A percentile compares a stretch with the other conserved stretches of the same genome.
phyloP scores from a whole-genome alignment of 2,888 invertebrate species.

The Cryptophagus acutangulus region DNA sequence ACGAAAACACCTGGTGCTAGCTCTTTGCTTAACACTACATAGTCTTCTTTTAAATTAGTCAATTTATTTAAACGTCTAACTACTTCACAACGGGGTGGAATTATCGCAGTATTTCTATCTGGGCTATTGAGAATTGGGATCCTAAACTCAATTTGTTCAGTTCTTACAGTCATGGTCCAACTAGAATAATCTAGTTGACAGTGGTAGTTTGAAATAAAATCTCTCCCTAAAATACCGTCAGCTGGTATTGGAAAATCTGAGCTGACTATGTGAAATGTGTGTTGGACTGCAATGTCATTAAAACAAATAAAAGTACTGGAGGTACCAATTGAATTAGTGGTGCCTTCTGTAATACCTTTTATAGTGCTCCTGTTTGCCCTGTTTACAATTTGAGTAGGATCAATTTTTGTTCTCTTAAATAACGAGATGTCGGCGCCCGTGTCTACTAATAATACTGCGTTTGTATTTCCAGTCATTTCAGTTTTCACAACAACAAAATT shows the following conservation, averaged over 20 bases:
- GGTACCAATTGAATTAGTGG: too few species aligned
- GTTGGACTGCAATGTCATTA: background rate
- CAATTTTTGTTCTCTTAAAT: too few species aligned
- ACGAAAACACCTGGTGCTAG: constrained; percentile 6
- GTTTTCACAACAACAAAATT: too few species aligned
- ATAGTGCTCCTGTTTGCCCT: too few species aligned
- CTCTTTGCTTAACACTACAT: background rate
- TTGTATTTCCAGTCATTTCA: too few species aligned
- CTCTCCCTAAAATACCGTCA: constrained; percentile 9
- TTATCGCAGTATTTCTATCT: too few species aligned
- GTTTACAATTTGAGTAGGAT: too few species aligned
- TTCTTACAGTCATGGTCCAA: constrained; percentile 9
- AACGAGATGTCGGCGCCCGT: too few species aligned
- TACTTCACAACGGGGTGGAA: constrained; percentile 10
- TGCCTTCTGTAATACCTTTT: too few species aligned
- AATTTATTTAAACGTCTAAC: constrained; percentile 2
- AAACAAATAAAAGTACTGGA: too few species aligned
- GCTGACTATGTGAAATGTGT: constrained; percentile 8
- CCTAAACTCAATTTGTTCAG: background rate
- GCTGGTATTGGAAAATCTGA: constrained; percentile 7
- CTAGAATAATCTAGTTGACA: constrained; percentile 4
- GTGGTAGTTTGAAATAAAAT: constrained; percentile 1
- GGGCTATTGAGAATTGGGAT: constrained; percentile 6
- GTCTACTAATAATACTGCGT: too few species aligned
- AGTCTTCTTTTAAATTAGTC: background rate